Conservation (phyloP, 1,140 invertebrate species). For the Tachypleus tridentatus region DNA sequence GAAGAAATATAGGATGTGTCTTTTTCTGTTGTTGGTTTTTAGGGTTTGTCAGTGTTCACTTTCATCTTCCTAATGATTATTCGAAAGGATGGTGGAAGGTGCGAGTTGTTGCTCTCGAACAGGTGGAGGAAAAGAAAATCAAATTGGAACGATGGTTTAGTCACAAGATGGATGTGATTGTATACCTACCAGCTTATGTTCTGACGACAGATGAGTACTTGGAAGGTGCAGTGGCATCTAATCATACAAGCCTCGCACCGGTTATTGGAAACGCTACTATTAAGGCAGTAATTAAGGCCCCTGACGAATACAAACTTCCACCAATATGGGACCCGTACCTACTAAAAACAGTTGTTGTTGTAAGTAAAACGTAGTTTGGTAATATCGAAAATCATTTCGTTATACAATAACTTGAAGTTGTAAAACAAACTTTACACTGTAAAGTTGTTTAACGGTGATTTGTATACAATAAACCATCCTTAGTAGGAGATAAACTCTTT, state of each 20-base stretch:
- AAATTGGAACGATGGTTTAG: conserved; percentile 35
- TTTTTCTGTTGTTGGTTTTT: conserved; percentile 6
- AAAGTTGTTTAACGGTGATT: too few relatives aligned
- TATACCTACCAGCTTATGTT: conserved; percentile 20
- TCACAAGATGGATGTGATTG: conserved; percentile 22
- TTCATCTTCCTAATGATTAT: conserved; percentile 32
- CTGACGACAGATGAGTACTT: conserved; percentile 19
- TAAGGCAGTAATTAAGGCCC: conserved; percentile 13
- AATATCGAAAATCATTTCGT: too few relatives aligned
- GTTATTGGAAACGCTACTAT: conserved; percentile 23
- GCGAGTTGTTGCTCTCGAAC: conserved; percentile 34
- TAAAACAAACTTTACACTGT: too few relatives aligned
- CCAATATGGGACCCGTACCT: too few relatives aligned
- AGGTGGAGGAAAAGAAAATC: conserved; percentile 37
- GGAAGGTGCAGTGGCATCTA: conserved; percentile 20
- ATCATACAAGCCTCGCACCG: conserved; percentile 21
- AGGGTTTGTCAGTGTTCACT: conserved; percentile 35
- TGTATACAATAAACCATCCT: too few relatives aligned
- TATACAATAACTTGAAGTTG: too few relatives aligned
- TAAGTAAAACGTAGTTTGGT: too few relatives aligned
- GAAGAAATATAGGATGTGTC: too few relatives aligned
- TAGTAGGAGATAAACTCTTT: too few relatives aligned
- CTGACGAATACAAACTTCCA: too few relatives aligned
- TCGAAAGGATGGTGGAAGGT: conserved; percentile 40
- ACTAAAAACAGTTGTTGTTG: too few relatives aligned